Conservation (phyloP, 2,113 vertebrate species). For the Neomonachus schauinslandi region DNA sequence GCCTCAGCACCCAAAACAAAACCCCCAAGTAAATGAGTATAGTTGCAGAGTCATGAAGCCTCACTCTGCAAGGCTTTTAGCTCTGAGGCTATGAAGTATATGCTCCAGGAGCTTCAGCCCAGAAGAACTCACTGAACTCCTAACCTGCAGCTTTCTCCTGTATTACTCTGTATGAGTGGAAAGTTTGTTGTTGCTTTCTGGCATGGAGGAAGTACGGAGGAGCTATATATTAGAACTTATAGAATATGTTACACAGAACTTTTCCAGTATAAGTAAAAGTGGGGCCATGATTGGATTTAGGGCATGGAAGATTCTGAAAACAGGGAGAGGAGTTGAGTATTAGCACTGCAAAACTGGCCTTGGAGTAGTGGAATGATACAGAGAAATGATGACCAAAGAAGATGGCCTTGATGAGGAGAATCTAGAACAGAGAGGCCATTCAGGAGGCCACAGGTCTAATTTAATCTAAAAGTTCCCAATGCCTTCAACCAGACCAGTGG, state of each 20-base stretch:
- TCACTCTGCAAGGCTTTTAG: not conserved
- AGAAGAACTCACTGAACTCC: slow-evolving; percentile 28
- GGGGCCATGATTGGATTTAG: not conserved
- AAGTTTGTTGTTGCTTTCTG: slow-evolving; percentile 26
- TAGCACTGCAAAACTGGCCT: not conserved
- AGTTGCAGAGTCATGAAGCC: slow-evolving; percentile 1
- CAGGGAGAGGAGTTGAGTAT: not conserved
- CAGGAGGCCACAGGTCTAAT: not conserved
- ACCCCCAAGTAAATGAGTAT: not conserved
- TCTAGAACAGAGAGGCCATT: not conserved
- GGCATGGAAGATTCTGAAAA: slow-evolving; percentile 34
- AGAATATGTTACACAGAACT: not conserved
- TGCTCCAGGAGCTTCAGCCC: not conserved
- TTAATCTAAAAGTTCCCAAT: slow-evolving; percentile 34
- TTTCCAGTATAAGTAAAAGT: not conserved
- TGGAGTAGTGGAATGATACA: not conserved
- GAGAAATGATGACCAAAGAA: slow-evolving; percentile 13
- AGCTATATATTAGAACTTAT: slow-evolving; percentile 9
- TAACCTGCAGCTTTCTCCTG: not conserved
- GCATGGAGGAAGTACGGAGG: not conserved
- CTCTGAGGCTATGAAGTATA: not conserved
- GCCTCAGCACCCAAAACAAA: slow-evolving; percentile 26
- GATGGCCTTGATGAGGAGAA: not conserved
- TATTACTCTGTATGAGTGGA: not conserved
- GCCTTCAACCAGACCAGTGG: not conserved